Percentiles rank a stretch among this genome's conserved stretches.
Conservation (phyloP, 2,113 vertebrate species). For the Aspidoscelis tigris region DNA sequence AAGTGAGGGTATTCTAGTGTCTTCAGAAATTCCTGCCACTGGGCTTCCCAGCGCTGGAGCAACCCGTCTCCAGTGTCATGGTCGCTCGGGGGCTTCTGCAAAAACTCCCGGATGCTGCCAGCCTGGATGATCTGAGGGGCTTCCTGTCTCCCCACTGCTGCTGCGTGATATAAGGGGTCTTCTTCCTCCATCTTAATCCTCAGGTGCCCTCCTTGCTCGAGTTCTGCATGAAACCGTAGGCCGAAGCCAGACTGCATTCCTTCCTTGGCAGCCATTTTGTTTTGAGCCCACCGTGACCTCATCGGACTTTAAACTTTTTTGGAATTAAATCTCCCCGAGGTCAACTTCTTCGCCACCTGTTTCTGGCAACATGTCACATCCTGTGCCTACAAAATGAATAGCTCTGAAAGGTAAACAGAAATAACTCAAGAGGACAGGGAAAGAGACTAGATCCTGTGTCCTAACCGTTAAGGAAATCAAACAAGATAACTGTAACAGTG, state of each 20-base stretch:
- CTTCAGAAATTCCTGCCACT: constrained; percentile 34
- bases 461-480: too few relatives aligned
- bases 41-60: constrained; percentile 20
- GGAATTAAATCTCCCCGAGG: too few relatives aligned
- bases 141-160: neutral
- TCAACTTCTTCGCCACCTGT: too few relatives aligned
- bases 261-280: constrained; percentile 25
- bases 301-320: neutral
- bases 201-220: constrained; percentile 14
- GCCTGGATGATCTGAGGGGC: neutral
- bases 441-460: neutral
- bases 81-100: neutral
- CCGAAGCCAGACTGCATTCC: constrained; percentile 11
- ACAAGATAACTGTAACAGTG: too few relatives aligned
- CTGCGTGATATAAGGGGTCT: neutral
- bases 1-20: constrained; percentile 2
- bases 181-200: constrained; percentile 28
- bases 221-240: constrained; percentile 26
- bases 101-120: neutral
- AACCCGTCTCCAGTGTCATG: neutral
- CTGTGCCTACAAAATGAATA: neutral
- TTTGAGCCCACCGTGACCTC: neutral
- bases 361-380: too few relatives aligned
- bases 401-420: neutral
- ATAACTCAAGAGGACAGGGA: neutral